Evolutionary conservation across 1,140 invertebrate species (phyloP).

Genomic region (Heterodera schachtii): DNA sequence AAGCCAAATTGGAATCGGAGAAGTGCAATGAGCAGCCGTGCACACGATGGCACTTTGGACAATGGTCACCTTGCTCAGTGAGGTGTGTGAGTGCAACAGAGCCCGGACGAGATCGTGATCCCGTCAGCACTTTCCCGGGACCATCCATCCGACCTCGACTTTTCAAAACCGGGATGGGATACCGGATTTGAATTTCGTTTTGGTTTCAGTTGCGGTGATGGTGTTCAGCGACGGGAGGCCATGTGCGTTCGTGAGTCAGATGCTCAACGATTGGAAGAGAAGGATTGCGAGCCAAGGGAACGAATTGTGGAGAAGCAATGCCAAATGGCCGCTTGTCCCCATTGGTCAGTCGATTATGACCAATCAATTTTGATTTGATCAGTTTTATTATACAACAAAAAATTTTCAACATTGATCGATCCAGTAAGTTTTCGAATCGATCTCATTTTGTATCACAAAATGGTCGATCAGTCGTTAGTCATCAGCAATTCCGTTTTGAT

Average conservation of each 20-base stretch:
- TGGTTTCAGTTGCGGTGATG: conserved; percentile 68
- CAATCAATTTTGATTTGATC: too few species aligned
- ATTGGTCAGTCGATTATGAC: neutral
- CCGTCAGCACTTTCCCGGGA: too few species aligned
- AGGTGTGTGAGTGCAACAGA: conserved; percentile 68
- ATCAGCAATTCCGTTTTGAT: too few species aligned
- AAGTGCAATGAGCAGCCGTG: conserved; percentile 61
- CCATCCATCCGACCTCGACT: too few species aligned
- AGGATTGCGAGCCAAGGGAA: conserved; percentile 47
- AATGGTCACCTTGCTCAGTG: conserved; percentile 72
- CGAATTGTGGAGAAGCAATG: conserved; percentile 61
- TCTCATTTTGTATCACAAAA: too few species aligned
- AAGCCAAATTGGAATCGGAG: conserved; percentile 48
- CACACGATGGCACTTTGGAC: conserved; percentile 60
- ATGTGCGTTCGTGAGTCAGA: conserved; percentile 63
- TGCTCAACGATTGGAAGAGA: conserved; percentile 27
- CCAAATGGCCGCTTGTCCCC: conserved; percentile 39
- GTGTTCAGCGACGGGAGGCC: conserved; percentile 72
- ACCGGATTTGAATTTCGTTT: too few species aligned
- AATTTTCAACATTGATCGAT: too few species aligned
- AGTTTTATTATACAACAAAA: too few species aligned
- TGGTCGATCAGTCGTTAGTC: too few species aligned
- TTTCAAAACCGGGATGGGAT: too few species aligned
- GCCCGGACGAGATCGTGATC: too few species aligned
- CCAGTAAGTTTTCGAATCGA: too few species aligned